Percentiles rank a stretch among this genome's conserved stretches.
Evolutionary conservation across 2,113 vertebrate genomes (phyloP).

Genomic region (Istiophorus platypterus): DNA sequence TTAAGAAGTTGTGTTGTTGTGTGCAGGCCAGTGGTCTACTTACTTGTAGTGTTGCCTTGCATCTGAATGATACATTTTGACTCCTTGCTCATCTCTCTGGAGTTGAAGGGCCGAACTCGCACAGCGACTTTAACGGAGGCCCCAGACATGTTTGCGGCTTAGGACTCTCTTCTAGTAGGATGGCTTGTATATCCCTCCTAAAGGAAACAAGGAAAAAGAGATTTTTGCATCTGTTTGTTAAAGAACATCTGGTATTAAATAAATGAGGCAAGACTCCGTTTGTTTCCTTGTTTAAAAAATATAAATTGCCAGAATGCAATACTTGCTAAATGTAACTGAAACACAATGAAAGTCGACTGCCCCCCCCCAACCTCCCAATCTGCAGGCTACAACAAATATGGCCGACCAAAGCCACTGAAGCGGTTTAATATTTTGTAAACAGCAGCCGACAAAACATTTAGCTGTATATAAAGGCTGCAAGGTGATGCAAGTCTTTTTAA

Average conservation of each 20-base stretch:
- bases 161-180: slow-evolving; percentile 57
- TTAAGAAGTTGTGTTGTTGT: neutral
- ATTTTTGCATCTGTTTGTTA: neutral
- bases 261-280: neutral
- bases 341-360: slow-evolving; percentile 24
- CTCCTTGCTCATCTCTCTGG: slow-evolving; percentile 95
- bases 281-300: neutral
- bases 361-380: neutral
- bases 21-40: slow-evolving; percentile 78
- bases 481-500: neutral
- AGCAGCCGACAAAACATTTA: slow-evolving; percentile 5
- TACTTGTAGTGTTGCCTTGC: slow-evolving; percentile 99
- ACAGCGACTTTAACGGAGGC: slow-evolving; percentile 99
- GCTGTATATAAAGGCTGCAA: neutral
- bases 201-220: slow-evolving; percentile 37
- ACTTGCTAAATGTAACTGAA: slow-evolving; percentile 8
- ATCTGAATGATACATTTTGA: slow-evolving; percentile 99
- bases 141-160: slow-evolving; percentile 90
- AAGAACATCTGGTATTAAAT: neutral
- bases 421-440: slow-evolving; percentile 53
- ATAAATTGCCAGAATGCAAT: neutral
- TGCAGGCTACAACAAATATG: slow-evolving; percentile 64
- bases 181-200: slow-evolving; percentile 62
- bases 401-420: slow-evolving; percentile 48
- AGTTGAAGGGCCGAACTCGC: slow-evolving; percentile 96